phyloP scores from a whole-genome alignment of 2,888 invertebrate species.

The Eilema sororculum region DNA sequence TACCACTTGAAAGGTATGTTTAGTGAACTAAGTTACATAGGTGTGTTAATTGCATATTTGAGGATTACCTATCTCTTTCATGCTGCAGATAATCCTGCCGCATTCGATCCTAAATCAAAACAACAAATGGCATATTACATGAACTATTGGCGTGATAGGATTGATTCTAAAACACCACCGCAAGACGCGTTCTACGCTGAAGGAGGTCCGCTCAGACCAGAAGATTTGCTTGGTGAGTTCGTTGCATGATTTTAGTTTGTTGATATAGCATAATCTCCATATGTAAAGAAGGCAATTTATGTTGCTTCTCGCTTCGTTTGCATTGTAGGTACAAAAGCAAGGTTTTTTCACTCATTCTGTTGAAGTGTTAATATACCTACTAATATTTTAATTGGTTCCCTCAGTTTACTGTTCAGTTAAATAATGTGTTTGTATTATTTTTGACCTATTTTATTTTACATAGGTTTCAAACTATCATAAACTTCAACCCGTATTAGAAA shows the following conservation, averaged over 20 bases:
- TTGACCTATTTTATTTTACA: constrained; percentile 59
- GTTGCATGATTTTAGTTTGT: constrained; percentile 24
- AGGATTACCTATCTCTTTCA: neutral
- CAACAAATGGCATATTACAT: constrained; percentile 79
- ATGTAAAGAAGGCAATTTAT: constrained; percentile 66
- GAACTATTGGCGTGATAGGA: constrained; percentile 76
- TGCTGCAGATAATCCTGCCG: constrained; percentile 52
- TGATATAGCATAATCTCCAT: constrained; percentile 43
- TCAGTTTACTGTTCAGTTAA: constrained; percentile 63
- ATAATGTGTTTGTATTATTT: constrained; percentile 54
- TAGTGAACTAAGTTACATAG: neutral
- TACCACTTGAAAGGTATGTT: constrained; percentile 72
- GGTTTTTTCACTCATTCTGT: constrained; percentile 66
- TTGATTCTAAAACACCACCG: constrained; percentile 71
- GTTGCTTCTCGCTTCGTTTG: constrained; percentile 76
- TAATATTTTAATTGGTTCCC: constrained; percentile 58
- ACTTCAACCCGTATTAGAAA: constrained; percentile 55
- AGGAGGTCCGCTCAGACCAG: constrained; percentile 78
- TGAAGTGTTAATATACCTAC: constrained; percentile 53
- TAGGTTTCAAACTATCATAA: constrained; percentile 60
- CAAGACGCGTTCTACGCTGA: constrained; percentile 74
- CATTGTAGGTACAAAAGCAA: constrained; percentile 68
- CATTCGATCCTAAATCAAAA: constrained; percentile 64
- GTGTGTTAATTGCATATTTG: neutral
- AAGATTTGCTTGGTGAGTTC: constrained; percentile 75